phyloP scores from a whole-genome alignment of 2,888 invertebrate genomes.

The Epirrhoe tristata region DNA sequence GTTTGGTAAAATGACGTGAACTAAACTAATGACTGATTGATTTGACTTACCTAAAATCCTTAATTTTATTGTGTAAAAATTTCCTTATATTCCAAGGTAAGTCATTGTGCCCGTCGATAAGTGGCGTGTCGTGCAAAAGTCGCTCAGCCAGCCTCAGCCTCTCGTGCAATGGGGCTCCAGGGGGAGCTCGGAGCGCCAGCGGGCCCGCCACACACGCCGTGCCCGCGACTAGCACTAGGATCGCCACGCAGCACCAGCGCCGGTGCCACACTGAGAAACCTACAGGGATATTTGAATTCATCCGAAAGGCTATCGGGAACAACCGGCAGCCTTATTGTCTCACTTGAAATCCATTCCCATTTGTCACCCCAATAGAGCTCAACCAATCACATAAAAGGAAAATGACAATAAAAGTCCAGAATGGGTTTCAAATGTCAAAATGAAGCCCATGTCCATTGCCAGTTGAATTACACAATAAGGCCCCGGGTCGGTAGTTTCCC shows the following conservation, averaged over 20 bases:
- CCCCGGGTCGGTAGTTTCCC: no score
- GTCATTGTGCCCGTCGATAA: slow-evolving; percentile 95
- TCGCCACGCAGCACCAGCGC: slow-evolving; percentile 92
- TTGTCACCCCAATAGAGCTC: no score
- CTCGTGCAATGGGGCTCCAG: slow-evolving; percentile 91
- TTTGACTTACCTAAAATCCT: slow-evolving; percentile 89
- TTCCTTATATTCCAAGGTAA: slow-evolving; percentile 96
- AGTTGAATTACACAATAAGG: neutral
- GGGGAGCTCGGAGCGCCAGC: slow-evolving; percentile 90
- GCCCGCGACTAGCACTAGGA: slow-evolving; percentile 90
- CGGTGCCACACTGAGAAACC: slow-evolving; percentile 82
- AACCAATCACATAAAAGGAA: no score
- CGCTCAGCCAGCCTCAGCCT: slow-evolving; percentile 90
- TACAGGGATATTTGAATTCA: slow-evolving; percentile 47
- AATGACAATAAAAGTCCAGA: no score
- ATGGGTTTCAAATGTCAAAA: no score
- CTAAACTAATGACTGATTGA: neutral
- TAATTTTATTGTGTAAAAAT: slow-evolving; percentile 94
- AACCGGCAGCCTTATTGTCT: no score
- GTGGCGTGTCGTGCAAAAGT: slow-evolving; percentile 91
- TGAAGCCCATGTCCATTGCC: no score
- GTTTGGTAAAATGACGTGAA: neutral
- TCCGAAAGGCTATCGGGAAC: no score
- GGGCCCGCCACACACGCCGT: slow-evolving; percentile 93
- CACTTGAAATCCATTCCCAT: no score